Conservation (phyloP, 2,888 invertebrate genomes). For the Ectemnius continuus region DNA sequence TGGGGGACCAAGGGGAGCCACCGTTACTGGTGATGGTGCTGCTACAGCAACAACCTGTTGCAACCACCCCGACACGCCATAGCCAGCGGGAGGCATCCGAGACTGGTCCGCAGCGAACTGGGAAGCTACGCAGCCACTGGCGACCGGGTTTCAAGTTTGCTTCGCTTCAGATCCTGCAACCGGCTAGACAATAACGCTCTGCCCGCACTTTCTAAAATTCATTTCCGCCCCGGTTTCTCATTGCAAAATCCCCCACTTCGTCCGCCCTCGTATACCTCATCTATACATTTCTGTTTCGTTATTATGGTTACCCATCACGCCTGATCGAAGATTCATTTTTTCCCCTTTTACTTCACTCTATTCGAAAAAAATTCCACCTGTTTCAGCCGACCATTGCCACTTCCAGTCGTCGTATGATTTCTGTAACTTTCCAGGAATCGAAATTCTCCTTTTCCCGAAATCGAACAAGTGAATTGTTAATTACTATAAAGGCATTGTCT, state of each 20-base stretch:
- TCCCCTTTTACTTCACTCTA: too few relatives aligned
- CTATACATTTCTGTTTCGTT: too few relatives aligned
- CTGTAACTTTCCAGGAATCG: neutral
- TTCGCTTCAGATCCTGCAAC: conserved; percentile 18
- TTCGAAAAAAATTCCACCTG: too few relatives aligned
- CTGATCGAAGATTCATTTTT: too few relatives aligned
- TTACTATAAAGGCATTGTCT: neutral
- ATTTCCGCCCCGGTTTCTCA: neutral
- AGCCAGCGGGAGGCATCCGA: conserved; percentile 60
- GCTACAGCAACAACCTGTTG: conserved; percentile 68
- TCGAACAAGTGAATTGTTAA: too few relatives aligned
- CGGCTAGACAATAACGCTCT: neutral
- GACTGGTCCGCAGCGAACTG: conserved; percentile 46
- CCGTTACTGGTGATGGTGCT: conserved; percentile 43
- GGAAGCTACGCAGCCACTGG: conserved; percentile 43
- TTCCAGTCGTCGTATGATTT: too few relatives aligned
- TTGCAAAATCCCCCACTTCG: neutral
- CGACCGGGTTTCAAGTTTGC: conserved; percentile 32
- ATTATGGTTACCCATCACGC: too few relatives aligned
- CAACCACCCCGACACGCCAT: conserved; percentile 64
- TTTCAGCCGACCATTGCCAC: too few relatives aligned
- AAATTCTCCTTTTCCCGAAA: too few relatives aligned
- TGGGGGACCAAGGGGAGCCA: conserved; percentile 52
- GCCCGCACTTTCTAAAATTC: too few relatives aligned
- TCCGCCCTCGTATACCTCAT: neutral